Conservation (phyloP, 35 echinoderm and acorn worm genomes). For the Apostichopus japonicus region DNA sequence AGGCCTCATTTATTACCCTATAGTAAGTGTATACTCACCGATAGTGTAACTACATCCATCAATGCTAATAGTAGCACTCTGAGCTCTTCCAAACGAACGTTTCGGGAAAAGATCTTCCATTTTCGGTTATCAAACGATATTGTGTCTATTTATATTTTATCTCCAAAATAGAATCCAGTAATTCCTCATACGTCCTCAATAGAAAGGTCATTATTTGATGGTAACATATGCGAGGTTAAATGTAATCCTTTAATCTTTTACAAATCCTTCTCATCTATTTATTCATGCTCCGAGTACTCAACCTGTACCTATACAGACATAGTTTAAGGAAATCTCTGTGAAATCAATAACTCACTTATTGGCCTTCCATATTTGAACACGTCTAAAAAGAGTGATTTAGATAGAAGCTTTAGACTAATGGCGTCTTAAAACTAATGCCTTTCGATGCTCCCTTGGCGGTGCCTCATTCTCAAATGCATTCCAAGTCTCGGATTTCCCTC, state of each 20-base stretch:
- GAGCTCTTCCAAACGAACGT: constrained; percentile 31
- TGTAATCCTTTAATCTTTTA: neutral
- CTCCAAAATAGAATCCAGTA: neutral
- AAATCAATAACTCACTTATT: constrained; percentile 4
- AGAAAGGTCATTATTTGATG: neutral
- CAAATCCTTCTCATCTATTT: too few species aligned
- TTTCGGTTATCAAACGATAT: neutral
- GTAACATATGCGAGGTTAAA: neutral
- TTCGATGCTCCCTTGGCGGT: neutral
- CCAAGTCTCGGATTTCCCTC: constrained; percentile 19
- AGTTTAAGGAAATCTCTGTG: neutral
- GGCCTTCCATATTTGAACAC: neutral
- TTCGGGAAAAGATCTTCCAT: constrained; percentile 36
- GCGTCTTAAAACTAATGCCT: constrained; percentile 2
- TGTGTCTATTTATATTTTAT: constrained; percentile 1
- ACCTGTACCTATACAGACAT: neutral
- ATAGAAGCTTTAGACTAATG: constrained; percentile 2
- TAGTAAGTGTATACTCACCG: constrained; percentile 4
- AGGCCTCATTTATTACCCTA: neutral
- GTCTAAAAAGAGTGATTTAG: constrained; percentile 7
- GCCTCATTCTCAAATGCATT: constrained; percentile 40
- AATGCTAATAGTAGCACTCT: constrained; percentile 41
- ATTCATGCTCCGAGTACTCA: neutral
- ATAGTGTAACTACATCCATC: constrained; percentile 55
- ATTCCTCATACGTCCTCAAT: neutral